Base-by-base conservation (phyloP, 2,888 invertebrate genomes). In the Sabellastarte sp. region DNA sequence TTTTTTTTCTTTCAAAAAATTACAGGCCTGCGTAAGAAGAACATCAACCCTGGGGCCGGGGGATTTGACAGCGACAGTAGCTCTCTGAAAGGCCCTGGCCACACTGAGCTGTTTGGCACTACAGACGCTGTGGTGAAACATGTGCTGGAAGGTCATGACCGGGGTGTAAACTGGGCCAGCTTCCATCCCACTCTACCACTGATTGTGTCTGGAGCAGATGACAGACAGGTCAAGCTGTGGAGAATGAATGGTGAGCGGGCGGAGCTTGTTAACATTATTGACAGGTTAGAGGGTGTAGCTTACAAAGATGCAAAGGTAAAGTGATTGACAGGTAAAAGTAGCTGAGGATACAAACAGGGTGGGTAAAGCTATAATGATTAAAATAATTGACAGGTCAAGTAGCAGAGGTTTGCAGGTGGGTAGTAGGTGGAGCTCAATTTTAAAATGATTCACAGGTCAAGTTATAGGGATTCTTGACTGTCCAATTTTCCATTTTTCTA, bases 81-180 rank as follows among this genome's bases (percentile, higher is more conserved):
- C n/a, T 15, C 32, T 20, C 63, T 80, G 24, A 73, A 77, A 53
- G 70, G 65, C 55, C 72, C 78, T 1, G 77, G 75, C 5, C 78
- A 80, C 69, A 80, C 84, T 0, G 99, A 99, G 86, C 86, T 99
- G 56, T 99, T 99, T 86, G 98, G 98, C 61, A 85, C 85, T 62
- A 83, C 86, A 2, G 97, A 97, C 84, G 96, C 84, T 41, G 80
- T 85, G 50, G 85, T 86, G 2, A 85, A 85, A 64, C 85, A 85
- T 72, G 87, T 87, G n/a, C 75, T 87, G 31, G 87, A 87, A 75
- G 87, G 87, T 3, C 84, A 84, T 65, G 84, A 84, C 84, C 89
- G 99, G 58, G 98, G 98, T 15, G 98, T 99, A 0, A 99, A 99
- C 86, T 99, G 98, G 98, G 97, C 95, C 0, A 89, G 91, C 53